These are phyloP conservation scores for Anolis apletophallus DNA, from an alignment of 2,797 vertebrate genomes.

Conservation along the genomic window DNA sequence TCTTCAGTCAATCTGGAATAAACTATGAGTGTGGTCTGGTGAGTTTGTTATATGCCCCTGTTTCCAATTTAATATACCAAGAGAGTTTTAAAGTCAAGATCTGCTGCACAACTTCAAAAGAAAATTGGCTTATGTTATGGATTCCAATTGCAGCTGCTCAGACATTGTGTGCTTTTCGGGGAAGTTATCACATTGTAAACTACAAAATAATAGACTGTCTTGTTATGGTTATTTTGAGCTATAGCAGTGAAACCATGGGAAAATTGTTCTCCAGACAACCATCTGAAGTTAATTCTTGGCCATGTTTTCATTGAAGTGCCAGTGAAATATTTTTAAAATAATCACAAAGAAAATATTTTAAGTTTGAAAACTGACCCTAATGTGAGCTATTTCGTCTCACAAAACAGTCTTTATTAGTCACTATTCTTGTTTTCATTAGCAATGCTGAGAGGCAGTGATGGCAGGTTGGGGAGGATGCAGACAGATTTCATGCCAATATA, in stretches of 20 bases:
- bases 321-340: conserved; percentile 47
- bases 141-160: conserved; percentile 65
- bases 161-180: conserved; percentile 65
- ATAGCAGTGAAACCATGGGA: conserved; percentile 58
- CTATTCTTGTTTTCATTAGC: not conserved
- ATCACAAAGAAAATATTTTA: conserved; percentile 12
- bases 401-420: not conserved
- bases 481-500: not conserved
- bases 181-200: conserved; percentile 70
- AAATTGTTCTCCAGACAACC: conserved; percentile 58
- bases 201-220: conserved; percentile 72
- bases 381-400: not conserved
- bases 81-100: conserved; percentile 1
- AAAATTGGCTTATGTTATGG: conserved; percentile 56
- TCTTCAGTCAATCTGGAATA: not conserved
- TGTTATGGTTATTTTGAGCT: conserved; percentile 70
- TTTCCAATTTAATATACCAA: conserved; percentile 35
- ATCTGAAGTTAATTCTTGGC: conserved; percentile 61
- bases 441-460: not conserved
- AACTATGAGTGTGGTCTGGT: not conserved
- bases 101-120: conserved; percentile 44
- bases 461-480: not conserved
- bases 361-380: conserved; percentile 11
- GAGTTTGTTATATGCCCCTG: conserved; percentile 18
- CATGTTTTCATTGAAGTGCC: conserved; percentile 58